These are phyloP conservation scores for Columbina picui DNA, from an alignment of 2,113 vertebrate genomes.

Conservation along the genomic window DNA sequence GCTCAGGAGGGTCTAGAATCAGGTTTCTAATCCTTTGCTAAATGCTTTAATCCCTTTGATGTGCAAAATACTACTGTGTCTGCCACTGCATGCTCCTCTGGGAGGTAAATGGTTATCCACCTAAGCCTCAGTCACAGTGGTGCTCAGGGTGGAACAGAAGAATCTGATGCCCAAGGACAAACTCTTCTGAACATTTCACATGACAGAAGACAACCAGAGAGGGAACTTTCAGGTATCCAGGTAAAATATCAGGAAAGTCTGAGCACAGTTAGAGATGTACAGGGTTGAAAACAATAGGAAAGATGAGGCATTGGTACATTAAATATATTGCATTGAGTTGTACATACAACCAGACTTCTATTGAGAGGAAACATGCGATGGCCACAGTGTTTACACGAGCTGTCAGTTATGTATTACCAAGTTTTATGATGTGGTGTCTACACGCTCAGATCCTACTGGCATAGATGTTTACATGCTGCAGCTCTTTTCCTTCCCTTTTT, in stretches of 20 bases:
- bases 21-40: slow-evolving; percentile 32
- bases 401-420: neutral
- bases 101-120: neutral
- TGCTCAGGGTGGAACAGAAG: neutral
- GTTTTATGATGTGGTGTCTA: neutral
- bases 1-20: neutral
- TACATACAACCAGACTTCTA: neutral
- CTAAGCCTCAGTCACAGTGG: neutral
- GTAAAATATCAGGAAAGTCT: neutral
- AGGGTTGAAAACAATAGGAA: neutral
- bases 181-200: neutral
- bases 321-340: neutral
- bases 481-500: neutral
- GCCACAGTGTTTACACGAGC: neutral
- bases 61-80: neutral
- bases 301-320: neutral
- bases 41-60: slow-evolving; percentile 43
- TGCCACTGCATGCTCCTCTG: neutral
- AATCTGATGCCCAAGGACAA: neutral
- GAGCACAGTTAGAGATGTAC: neutral
- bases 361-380: neutral
- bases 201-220: neutral
- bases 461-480: neutral
- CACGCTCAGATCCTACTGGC: neutral
- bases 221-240: neutral